Evolutionary conservation across 1,140 invertebrate species (phyloP).

Genomic region (Aphelinus atriplicis): DNA sequence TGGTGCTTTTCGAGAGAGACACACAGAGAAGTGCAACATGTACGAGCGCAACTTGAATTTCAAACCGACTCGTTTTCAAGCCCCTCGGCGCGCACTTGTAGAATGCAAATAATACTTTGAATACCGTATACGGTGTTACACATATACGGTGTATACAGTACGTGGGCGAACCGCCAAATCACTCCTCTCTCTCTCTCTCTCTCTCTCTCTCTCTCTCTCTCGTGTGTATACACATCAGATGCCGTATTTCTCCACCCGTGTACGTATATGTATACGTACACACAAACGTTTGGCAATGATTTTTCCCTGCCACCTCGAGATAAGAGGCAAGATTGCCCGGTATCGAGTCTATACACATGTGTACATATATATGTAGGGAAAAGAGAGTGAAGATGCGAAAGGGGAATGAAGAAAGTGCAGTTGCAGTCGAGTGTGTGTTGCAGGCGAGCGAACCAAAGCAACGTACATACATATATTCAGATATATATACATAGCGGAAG

Average conservation of each 20-base stretch:
- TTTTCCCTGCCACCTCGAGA: no score
- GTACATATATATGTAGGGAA: not conserved
- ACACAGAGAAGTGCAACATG: not conserved
- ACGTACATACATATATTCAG: not conserved
- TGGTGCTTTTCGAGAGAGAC: conserved; percentile 10
- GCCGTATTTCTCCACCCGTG: no score
- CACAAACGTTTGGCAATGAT: no score
- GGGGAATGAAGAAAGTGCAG: conserved; percentile 29
- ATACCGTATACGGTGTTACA: conserved; percentile 25
- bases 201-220: no score
- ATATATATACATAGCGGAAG: not conserved
- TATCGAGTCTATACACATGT: no score
- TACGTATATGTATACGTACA: no score
- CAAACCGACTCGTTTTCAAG: conserved; percentile 35
- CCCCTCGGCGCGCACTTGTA: conserved; percentile 23
- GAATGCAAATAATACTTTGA: conserved; percentile 35
- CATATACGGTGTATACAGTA: no score
- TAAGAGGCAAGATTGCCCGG: no score
- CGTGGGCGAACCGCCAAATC: no score
- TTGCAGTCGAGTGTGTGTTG: not conserved
- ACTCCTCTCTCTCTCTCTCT: no score
- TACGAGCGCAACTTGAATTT: conserved; percentile 27
- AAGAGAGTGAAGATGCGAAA: conserved; percentile 27
- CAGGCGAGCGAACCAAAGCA: conserved; percentile 5
- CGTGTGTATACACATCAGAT: no score